Base-by-base conservation (phyloP, 2,888 invertebrate species). In the Eumerus sabulonum region DNA sequence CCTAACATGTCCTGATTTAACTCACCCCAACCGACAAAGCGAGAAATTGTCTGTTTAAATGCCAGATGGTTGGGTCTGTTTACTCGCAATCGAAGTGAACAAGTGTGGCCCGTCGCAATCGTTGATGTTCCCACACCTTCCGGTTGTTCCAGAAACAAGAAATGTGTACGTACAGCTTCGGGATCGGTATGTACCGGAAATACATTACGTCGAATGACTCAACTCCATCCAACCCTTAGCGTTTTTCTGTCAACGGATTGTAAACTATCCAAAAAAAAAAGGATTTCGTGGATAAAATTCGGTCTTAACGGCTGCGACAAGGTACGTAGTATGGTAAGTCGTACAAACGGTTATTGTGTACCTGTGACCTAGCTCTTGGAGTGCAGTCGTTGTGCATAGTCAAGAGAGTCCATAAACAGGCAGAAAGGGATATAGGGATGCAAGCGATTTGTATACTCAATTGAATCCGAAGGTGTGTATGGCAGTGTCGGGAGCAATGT, bases 161-260 rank as follows among this genome's bases (percentile, higher is more conserved):
- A 14, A 27, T 27, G 2, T 7, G 3, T 27, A 27, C 27, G 27
- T 27, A n/a, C n/a, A 27, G 27, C 27, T 27, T 40, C 53, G 19
- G 62, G 62, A 73, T n/a, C n/a, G n/a, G n/a, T 63, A 57, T 67
- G 36, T 73, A 57, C 72, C 72, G 73, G 77, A 77, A 77, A 63
- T 47, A 62, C 51, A n/a, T n/a, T n/a, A 67, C 50, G 13, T 50
- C 40, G 62, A 35, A 68, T 63, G 67, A 77, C 73, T 73, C 42
- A 63, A 73, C 63, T 72, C 27, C 27, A 7, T 27, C 19, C 53
- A 73, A 73, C 73, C 73, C 62, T 51, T 27, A 27, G n/a, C n/a
- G n/a, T 67, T 72, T 19, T 51, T 56, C 40, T 71, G 45, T 11
- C 53, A 57, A 38, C 48, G 42, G 18, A 4, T n/a, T n/a, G n/a